Evolutionary conservation across 2,888 invertebrate genomes (phyloP), one percentile per base, ranked within the genome.

Genomic region (Cryptocephalus primarius): DNA sequence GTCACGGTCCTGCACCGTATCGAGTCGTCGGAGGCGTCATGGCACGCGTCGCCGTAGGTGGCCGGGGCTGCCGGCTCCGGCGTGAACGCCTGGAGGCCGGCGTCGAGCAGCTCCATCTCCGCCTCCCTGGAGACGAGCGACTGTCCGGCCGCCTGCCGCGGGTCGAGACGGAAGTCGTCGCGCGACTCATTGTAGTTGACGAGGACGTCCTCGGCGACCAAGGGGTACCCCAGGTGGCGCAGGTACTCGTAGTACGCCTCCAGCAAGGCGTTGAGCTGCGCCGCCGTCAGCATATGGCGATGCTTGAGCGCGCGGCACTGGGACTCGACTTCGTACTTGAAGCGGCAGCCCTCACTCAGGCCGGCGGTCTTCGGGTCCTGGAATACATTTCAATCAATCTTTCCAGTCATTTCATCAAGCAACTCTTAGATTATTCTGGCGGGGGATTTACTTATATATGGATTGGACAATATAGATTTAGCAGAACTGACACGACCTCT

Each of bases 251-350:
- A 48, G 46, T 61, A 63, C 14, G 55, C 48, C 39, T 51, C 49
- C 1, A 57, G 52, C 33, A 56, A 43, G 53, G 53, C 56, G 39
- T 64, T 57, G 1, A 65, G 47, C 40, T 55, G 51, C 1, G 53
- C 43, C 6, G 52, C 32, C 1, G 58, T 63, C 9, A 66, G 41
- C 49, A 57, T 52, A 8, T 54, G 53, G 44, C 59, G 56, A 1
- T 46, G 43, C 48, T 65, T 63, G 22, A 67, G 49, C 47, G 61
- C 55, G 47, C 61, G 53, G 9, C 68, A 49, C 44, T 64, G 57
- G 2, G 64, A 57, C 55, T 68, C 62, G 40, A 68, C 51, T 40
- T 61, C 59, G 49, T 68, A 66, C 47, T 63, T 68, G 3, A 66
- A 45, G 14, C 62, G 57, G 12, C 55, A 45, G 44, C 51, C 48